Evolutionary conservation across 2,113 vertebrate species (phyloP).

Genomic region (Lagenorhynchus albirostris): DNA sequence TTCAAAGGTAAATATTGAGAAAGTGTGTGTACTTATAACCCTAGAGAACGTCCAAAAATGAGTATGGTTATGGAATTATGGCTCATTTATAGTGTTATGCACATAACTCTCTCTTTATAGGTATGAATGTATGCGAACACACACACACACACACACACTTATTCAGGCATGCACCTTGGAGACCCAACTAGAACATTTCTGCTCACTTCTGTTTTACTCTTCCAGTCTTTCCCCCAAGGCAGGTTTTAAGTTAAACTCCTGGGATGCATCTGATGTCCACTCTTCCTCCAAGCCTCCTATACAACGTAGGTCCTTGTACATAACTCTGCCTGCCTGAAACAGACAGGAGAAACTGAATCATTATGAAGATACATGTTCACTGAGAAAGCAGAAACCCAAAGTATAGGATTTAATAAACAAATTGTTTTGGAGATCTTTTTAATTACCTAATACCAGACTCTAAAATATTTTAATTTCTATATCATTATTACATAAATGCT

Average conservation of each 20-base stretch:
- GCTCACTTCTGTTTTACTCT: neutral
- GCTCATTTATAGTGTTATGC: neutral
- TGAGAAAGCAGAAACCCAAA: neutral
- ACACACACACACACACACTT: neutral
- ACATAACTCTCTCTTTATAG: neutral
- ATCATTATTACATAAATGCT: neutral
- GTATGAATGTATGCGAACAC: neutral
- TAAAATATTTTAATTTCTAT: neutral
- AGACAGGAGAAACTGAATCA: neutral
- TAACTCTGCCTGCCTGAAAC: neutral
- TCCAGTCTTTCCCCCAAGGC: neutral
- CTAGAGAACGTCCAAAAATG: neutral
- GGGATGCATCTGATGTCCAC: neutral
- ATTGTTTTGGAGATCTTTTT: neutral
- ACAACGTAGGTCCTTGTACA: neutral
- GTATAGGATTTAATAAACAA: neutral
- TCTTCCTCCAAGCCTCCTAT: neutral
- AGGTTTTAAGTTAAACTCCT: neutral
- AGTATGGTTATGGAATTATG: neutral
- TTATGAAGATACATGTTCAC: neutral
- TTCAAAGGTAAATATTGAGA: conserved; percentile 3
- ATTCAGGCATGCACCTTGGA: neutral
- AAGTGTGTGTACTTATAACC: neutral
- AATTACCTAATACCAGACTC: neutral
- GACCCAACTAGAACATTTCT: neutral